phyloP scores from a whole-genome alignment of 2,113 vertebrate genomes.

The Vulpes lagopus region DNA sequence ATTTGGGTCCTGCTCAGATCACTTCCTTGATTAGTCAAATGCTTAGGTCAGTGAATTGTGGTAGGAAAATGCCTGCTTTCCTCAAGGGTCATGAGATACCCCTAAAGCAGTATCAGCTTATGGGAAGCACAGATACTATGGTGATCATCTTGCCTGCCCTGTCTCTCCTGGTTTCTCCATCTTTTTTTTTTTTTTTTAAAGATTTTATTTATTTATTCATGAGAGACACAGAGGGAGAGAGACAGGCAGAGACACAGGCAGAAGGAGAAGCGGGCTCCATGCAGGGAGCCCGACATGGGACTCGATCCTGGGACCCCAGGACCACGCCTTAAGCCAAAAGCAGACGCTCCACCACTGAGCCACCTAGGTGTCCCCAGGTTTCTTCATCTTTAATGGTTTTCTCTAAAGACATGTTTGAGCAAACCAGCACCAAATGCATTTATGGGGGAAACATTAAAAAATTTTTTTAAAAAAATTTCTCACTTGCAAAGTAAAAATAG shows the following conservation, averaged over 20 bases:
- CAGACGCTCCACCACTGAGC: too few relatives aligned
- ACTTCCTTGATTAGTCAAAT: constrained; percentile 43
- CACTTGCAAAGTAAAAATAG: constrained; percentile 14
- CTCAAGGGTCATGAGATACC: neutral
- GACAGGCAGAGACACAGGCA: too few relatives aligned
- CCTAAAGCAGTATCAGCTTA: neutral
- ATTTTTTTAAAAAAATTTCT: constrained; percentile 3
- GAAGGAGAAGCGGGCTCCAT: too few relatives aligned
- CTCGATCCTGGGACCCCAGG: too few relatives aligned
- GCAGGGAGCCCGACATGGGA: too few relatives aligned
- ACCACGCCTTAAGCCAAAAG: too few relatives aligned
- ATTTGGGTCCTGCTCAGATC: constrained; percentile 50
- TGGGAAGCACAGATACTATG: neutral
- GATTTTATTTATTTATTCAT: too few relatives aligned
- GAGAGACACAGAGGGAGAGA: too few relatives aligned
- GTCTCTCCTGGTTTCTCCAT: neutral
- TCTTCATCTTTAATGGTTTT: neutral
- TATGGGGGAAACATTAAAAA: neutral
- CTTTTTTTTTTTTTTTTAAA: too few relatives aligned
- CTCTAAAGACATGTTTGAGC: constrained; percentile 31
- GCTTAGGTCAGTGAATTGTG: neutral
- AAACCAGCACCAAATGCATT: neutral
- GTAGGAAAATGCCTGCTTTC: neutral
- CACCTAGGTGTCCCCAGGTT: too few relatives aligned
- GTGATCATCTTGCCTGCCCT: neutral